Conservation (phyloP, 64 coral and sea anemone genomes). For the Dendronephthya gigantea region DNA sequence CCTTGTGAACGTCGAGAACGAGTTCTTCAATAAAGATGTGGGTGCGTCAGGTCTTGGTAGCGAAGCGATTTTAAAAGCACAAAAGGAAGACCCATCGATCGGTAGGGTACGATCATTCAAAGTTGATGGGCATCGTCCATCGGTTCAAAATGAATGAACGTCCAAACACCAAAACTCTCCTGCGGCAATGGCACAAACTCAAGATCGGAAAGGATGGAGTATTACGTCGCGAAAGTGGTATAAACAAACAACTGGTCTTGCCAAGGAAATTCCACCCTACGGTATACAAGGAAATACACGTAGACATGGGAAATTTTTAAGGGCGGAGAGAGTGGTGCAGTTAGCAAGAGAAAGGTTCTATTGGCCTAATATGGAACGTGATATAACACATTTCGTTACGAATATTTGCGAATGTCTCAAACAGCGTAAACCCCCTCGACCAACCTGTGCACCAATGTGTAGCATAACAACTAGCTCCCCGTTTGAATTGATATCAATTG, state of each 20-base stretch:
- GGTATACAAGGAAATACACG: not conserved
- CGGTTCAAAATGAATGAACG: not conserved
- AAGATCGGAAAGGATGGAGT: not conserved
- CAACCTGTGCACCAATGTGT: not conserved
- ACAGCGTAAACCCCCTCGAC: not conserved
- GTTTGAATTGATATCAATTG: constrained; percentile 24
- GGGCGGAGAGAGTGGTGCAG: not conserved
- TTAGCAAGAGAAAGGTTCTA: constrained; percentile 7
- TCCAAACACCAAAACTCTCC: not conserved
- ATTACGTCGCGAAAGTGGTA: not conserved
- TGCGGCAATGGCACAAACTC: constrained; percentile 8
- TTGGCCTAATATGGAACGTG: constrained; percentile 7
- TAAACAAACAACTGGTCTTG: not conserved
- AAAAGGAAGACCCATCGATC: not conserved
- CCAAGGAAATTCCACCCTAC: not conserved
- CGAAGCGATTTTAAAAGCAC: not conserved
- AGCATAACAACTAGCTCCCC: not conserved
- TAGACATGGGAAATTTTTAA: not conserved
- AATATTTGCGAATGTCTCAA: not conserved
- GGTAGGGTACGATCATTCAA: not conserved
- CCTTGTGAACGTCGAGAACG: not conserved
- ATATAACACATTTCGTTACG: not conserved
- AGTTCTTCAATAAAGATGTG: not conserved
- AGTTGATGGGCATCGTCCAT: not conserved
- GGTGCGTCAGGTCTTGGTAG: too few species aligned